Conservation (phyloP, 2,113 vertebrate species). For the Apodemus sylvaticus region DNA sequence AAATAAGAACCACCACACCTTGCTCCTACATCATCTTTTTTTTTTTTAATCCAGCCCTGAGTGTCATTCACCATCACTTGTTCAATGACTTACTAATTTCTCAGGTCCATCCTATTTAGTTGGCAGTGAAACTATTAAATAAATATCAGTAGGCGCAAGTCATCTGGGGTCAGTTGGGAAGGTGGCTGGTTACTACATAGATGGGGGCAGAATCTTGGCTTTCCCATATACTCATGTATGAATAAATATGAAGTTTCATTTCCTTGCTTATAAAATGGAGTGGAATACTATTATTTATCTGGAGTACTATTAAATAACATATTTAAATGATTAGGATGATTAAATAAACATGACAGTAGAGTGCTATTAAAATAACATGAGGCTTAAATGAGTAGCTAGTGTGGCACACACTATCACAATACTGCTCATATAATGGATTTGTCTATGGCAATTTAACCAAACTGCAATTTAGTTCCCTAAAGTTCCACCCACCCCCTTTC, state of each 20-base stretch:
- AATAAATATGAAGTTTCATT: not conserved
- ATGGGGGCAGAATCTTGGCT: not conserved
- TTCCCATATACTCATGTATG: not conserved
- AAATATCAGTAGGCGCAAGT: not conserved
- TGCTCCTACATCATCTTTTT: not conserved
- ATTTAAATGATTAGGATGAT: not conserved
- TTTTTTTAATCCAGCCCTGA: not conserved
- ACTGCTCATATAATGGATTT: not conserved
- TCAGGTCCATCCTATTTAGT: not conserved
- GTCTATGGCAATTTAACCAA: not conserved
- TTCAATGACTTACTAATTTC: not conserved
- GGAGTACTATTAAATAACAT: not conserved
- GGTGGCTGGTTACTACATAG: not conserved
- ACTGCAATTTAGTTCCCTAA: not conserved
- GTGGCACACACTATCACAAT: not conserved
- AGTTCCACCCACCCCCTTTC: not conserved
- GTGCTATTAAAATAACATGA: not conserved
- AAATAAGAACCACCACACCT: not conserved
- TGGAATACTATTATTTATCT: not conserved
- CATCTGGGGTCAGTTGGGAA: not conserved
- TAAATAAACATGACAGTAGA: not conserved
- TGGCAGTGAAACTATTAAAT: not conserved
- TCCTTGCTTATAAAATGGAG: not conserved
- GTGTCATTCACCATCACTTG: not conserved
- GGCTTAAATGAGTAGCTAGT: not conserved